Evolutionary conservation across 64 coral and sea anemone species (phyloP), one percentile per base, ranked within the genome.

Genomic region (Montipora efflorescens): DNA sequence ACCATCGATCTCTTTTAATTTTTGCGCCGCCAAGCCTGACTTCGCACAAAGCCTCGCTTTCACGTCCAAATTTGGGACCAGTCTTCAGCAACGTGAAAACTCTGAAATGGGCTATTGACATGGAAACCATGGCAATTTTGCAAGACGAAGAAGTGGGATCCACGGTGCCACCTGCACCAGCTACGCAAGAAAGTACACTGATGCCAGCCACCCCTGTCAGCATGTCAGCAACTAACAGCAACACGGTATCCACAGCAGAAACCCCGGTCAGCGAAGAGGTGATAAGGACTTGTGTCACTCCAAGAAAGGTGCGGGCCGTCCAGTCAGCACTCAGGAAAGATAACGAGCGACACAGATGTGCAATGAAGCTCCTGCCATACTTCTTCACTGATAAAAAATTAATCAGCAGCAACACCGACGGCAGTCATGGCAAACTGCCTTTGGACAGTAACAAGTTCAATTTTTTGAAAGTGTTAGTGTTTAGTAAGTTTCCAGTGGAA

Each of bases 381-480:
- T 79, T 79, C 77, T 28, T 28, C 4, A 14, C 77, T 16, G 48
- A 79, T 79, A 8, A 79, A 36, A 45, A 79, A 79, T 16, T 45
- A 19, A 79, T 51, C 10, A 79, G 43, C 11, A 47, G 77, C 77
- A 79, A 79, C 77, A 79, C 77, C 36, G 36, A 79, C 2, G 0
- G 77, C 36, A 79, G 45, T 36, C 77, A 79, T 79, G 77, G 77
- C 3, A 79, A 79, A 79, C 48, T 16, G 14, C 77, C 77, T 79
- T 36, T 79, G 10, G 36, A 79, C 77, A 79, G 77, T 36, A 44
- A 20, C 48, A 79, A 79, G 36, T 51, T 79, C 2, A 45, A 79
- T 79, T 79, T 18, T 51, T 47, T 79, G 43, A 79, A 79, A 57
- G 53, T 57, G 53, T 57, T 57, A 5, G 53, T 57, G 53, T 57